Conservation (phyloP, 2,888 invertebrate genomes). For the Drosophila acutilabella region DNA sequence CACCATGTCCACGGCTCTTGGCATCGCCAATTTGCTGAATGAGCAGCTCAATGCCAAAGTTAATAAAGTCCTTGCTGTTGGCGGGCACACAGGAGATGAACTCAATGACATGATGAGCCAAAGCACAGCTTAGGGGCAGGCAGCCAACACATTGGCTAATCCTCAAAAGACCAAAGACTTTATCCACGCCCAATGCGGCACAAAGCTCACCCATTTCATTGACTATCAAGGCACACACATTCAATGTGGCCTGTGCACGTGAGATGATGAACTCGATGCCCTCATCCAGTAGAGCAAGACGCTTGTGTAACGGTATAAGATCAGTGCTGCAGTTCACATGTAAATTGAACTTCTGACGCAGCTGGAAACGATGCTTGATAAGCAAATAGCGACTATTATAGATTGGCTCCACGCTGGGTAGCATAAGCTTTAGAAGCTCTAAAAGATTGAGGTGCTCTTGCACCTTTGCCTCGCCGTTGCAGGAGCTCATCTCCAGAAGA, state of each 20-base stretch:
- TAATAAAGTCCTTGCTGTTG: slow-evolving; percentile 76
- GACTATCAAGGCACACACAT: slow-evolving; percentile 74
- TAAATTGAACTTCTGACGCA: slow-evolving; percentile 74
- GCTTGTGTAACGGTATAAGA: slow-evolving; percentile 59
- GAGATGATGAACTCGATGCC: slow-evolving; percentile 76
- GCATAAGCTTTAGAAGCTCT: slow-evolving; percentile 81
- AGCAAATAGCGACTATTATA: slow-evolving; percentile 64
- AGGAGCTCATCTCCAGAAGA: slow-evolving; percentile 65
- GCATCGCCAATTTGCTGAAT: slow-evolving; percentile 80
- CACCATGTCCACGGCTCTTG: slow-evolving; percentile 56
- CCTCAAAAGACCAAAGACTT: slow-evolving; percentile 72
- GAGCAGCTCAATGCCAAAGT: slow-evolving; percentile 79
- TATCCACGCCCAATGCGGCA: slow-evolving; percentile 69
- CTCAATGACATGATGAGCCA: slow-evolving; percentile 77
- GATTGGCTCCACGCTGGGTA: slow-evolving; percentile 49
- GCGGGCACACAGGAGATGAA: slow-evolving; percentile 69
- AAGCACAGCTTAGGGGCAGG: slow-evolving; percentile 80
- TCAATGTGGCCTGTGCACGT: slow-evolving; percentile 66
- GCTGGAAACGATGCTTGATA: slow-evolving; percentile 73
- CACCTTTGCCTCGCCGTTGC: slow-evolving; percentile 43
- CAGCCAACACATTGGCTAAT: slow-evolving; percentile 78
- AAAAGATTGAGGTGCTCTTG: slow-evolving; percentile 72
- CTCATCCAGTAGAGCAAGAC: slow-evolving; percentile 65
- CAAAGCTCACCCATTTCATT: slow-evolving; percentile 76
- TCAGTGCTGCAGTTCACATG: slow-evolving; percentile 54